These are phyloP conservation scores for Papilio polyxenes DNA, from an alignment of 1,140 invertebrate species.

Conservation along the genomic window DNA sequence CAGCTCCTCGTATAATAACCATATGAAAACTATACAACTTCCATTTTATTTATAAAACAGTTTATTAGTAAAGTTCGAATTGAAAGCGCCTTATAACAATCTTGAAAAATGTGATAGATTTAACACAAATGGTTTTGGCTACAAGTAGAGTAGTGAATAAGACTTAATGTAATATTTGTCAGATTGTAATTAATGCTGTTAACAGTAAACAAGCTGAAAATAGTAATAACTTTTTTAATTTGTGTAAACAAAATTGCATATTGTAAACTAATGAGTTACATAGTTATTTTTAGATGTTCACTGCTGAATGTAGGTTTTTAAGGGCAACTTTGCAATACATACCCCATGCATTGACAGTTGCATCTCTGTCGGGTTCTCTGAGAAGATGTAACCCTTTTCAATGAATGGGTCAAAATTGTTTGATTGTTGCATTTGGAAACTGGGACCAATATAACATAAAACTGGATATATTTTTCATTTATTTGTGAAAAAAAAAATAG, in stretches of 20 bases:
- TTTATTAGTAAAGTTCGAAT: neutral
- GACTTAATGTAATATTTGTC: conserved; percentile 4
- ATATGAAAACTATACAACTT: conserved; percentile 31
- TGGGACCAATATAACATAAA: neutral
- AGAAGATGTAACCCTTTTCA: neutral
- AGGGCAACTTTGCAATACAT: neutral
- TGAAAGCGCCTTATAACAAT: neutral
- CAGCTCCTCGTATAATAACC: conserved; percentile 28
- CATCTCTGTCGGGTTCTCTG: neutral
- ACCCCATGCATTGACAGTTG: neutral
- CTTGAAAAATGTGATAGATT: neutral
- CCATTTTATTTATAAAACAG: conserved; percentile 5
- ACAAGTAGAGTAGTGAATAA: neutral
- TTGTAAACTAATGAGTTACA: neutral
- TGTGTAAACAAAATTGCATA: conserved; percentile 4
- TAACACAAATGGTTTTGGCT: neutral
- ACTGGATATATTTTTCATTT: neutral
- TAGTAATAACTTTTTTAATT: neutral
- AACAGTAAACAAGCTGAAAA: neutral
- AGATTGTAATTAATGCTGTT: neutral
- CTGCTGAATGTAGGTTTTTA: neutral
- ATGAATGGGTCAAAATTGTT: neutral
- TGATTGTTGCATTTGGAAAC: neutral
- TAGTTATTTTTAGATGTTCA: neutral
- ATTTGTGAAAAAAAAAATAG: neutral